Evolutionary conservation across 2,113 vertebrate genomes (phyloP).

Genomic region (Odobenus rosmarus): DNA sequence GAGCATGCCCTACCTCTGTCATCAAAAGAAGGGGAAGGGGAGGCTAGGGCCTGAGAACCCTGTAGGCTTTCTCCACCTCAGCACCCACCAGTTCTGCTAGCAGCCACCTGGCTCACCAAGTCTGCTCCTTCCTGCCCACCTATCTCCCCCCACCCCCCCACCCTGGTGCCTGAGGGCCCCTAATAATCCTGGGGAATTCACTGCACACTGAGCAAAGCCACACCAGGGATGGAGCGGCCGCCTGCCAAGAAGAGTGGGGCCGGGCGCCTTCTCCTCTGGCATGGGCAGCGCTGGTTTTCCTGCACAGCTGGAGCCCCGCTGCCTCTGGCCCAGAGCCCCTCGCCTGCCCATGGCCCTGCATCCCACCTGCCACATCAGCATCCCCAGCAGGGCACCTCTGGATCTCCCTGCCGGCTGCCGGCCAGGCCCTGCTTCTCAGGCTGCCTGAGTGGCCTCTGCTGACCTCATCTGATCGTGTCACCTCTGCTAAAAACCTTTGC

Average conservation of each 20-base stretch:
- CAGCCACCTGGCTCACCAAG: background rate
- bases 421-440: background rate
- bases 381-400: background rate
- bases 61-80: background rate
- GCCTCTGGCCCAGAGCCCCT: background rate
- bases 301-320: background rate
- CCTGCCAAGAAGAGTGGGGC: slow-evolving; percentile 69
- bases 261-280: slow-evolving; percentile 61
- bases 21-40: background rate
- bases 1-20: background rate
- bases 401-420: fast-evolving
- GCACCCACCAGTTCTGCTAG: background rate
- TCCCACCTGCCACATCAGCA: background rate
- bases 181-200: slow-evolving; percentile 75
- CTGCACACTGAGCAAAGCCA: slow-evolving; percentile 68
- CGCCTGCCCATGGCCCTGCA: background rate
- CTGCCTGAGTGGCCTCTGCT: background rate
- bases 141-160: background rate
- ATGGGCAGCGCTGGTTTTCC: background rate
- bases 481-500: background rate
- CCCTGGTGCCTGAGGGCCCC: slow-evolving; percentile 51
- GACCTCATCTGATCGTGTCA: background rate
- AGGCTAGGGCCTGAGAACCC: background rate
- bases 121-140: background rate
- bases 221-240: slow-evolving; percentile 54